These are phyloP conservation scores for Halichoeres trimaculatus DNA, from an alignment of 2,113 vertebrate genomes.

Conservation along the genomic window DNA sequence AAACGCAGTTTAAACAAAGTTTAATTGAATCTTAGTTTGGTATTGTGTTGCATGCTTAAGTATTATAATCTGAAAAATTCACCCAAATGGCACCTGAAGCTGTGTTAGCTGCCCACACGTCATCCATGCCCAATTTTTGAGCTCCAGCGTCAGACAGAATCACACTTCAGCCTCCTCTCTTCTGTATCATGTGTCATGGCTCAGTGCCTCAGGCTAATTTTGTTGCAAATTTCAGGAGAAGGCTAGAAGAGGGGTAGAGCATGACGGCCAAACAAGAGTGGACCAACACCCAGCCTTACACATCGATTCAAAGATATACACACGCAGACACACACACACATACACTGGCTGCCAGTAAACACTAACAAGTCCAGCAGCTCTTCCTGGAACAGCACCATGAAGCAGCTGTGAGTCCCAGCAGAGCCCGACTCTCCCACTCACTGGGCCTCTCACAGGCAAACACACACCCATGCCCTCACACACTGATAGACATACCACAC, in stretches of 20 bases:
- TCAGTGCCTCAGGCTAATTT: constrained; percentile 1
- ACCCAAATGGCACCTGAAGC: constrained; percentile 4
- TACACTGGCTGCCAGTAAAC: constrained; percentile 78
- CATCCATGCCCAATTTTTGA: constrained; percentile 10
- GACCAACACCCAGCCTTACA: constrained; percentile 64
- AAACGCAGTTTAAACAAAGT: neutral
- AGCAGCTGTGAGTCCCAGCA: constrained; percentile 81
- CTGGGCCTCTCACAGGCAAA: constrained; percentile 69
- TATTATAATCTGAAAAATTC: neutral
- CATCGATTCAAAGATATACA: constrained; percentile 40
- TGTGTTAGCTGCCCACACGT: neutral
- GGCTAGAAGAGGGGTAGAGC: constrained; percentile 38
- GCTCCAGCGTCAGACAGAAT: constrained; percentile 3
- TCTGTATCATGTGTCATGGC: constrained; percentile 19
- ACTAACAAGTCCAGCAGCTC: constrained; percentile 76
- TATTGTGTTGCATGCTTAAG: neutral
- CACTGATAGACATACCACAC: constrained; percentile 56
- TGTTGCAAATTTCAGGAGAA: constrained; percentile 30
- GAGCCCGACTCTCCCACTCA: constrained; percentile 77
- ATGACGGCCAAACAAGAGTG: constrained; percentile 36
- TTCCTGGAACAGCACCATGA: constrained; percentile 80
- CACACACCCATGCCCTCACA: constrained; percentile 72
- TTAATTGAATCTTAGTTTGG: neutral
- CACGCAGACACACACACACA: constrained; percentile 39
- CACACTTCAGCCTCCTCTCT: neutral